Conservation (phyloP, 2,113 vertebrate species). For the Lophochroa leadbeateri region DNA sequence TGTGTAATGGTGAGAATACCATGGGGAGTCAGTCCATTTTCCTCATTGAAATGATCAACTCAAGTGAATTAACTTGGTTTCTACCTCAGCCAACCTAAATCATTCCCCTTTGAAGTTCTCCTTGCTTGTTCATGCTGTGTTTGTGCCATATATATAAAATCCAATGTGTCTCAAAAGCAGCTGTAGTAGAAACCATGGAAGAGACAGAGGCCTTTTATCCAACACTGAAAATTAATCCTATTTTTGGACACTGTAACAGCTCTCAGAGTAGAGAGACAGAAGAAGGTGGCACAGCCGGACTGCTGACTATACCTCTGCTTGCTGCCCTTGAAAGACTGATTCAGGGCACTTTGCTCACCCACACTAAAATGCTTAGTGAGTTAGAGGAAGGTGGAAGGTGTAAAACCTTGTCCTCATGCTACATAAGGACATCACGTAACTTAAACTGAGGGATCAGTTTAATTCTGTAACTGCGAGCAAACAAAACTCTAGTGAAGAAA, state of each 20-base stretch:
- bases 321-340: slow-evolving; percentile 25
- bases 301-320: background rate
- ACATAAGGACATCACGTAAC: background rate
- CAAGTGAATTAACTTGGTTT: slow-evolving; percentile 28
- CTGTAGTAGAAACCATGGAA: slow-evolving; percentile 30
- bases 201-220: slow-evolving; percentile 5
- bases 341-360: background rate
- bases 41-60: slow-evolving; percentile 13
- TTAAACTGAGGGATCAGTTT: slow-evolving; percentile 37
- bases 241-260: background rate
- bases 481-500: background rate
- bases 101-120: slow-evolving; percentile 25
- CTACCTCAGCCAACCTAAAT: slow-evolving; percentile 7
- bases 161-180: slow-evolving; percentile 7
- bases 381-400: background rate
- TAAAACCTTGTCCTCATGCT: background rate
- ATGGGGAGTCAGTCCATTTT: background rate
- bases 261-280: background rate
- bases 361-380: background rate
- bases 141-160: background rate
- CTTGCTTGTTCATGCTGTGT: background rate
- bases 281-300: background rate
- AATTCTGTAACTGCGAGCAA: background rate
- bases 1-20: slow-evolving; percentile 1
- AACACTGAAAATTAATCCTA: slow-evolving; percentile 15